phyloP scores from a whole-genome alignment of 2,113 vertebrate genomes.

The Carollia perspicillata region DNA sequence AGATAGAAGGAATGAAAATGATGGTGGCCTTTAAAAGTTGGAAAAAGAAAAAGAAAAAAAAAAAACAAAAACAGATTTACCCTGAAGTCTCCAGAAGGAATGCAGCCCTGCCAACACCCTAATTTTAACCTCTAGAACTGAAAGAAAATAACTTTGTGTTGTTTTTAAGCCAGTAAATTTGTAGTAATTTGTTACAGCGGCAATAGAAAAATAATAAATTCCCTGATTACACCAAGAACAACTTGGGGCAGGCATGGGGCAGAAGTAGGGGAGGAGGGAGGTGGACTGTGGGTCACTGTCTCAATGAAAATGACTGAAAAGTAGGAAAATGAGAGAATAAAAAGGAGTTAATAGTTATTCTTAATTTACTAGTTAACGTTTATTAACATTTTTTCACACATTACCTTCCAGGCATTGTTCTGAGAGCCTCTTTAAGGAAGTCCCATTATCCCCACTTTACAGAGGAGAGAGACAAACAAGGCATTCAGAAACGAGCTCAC shows the following conservation, averaged over 20 bases:
- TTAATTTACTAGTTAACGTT: not conserved
- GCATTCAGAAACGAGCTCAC: not conserved
- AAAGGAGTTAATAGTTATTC: not conserved
- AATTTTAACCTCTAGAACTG: not conserved
- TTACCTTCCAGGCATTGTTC: not conserved
- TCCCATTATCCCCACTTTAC: not conserved
- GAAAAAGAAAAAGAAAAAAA: not conserved
- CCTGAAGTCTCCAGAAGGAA: not conserved
- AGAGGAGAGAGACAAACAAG: not conserved
- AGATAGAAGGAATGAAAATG: not conserved
- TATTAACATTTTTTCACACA: not conserved
- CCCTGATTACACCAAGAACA: not conserved
- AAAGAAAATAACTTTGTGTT: not conserved
- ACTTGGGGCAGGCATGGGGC: not conserved
- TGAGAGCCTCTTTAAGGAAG: not conserved
- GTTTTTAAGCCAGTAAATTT: not conserved
- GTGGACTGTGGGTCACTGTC: not conserved
- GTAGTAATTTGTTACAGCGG: not conserved
- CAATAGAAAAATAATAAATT: not conserved
- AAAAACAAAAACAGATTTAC: not conserved
- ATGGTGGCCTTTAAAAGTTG: not conserved
- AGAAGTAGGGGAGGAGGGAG: not conserved
- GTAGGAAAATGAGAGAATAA: not conserved
- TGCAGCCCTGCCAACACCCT: not conserved
- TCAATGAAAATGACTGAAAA: not conserved